Evolutionary conservation across 2,797 vertebrate genomes (phyloP).

Genomic region (Cynopterus sphinx): DNA sequence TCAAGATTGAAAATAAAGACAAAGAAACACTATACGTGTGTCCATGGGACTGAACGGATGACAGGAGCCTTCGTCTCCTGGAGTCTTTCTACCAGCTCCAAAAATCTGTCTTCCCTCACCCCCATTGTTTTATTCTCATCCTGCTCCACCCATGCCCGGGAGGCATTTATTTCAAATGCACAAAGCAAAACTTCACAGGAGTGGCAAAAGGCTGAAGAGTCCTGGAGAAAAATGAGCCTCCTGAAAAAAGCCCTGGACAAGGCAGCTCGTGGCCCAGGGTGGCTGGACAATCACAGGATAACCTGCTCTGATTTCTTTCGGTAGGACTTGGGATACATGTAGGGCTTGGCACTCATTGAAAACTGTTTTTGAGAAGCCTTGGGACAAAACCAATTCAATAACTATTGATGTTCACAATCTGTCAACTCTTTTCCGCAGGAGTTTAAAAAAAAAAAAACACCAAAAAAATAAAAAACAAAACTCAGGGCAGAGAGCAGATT

Average conservation of each 20-base stretch:
- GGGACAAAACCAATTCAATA: slow-evolving; percentile 56
- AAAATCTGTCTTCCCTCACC: not conserved
- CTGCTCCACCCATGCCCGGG: not conserved
- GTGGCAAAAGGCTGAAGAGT: not conserved
- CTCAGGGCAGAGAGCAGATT: not conserved
- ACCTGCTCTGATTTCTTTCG: not conserved
- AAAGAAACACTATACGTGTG: not conserved
- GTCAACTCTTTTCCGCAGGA: slow-evolving; percentile 16
- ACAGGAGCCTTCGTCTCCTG: accelerated
- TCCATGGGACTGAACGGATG: not conserved
- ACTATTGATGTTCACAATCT: slow-evolving; percentile 51
- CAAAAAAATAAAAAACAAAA: too few species aligned
- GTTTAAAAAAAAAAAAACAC: not conserved
- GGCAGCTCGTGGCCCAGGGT: not conserved
- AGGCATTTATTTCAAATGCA: slow-evolving; percentile 40
- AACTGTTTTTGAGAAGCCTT: slow-evolving; percentile 41
- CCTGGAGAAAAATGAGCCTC: not conserved
- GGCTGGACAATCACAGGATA: not conserved
- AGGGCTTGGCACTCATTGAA: not conserved
- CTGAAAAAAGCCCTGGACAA: not conserved
- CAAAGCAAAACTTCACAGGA: not conserved
- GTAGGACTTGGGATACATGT: not conserved
- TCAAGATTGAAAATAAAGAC: not conserved
- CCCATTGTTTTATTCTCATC: not conserved
- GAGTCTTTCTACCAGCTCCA: not conserved